Evolutionary conservation across 2,797 vertebrate species (phyloP), one percentile per base, ranked within the genome.

Genomic region (Eulemur albifrons): DNA sequence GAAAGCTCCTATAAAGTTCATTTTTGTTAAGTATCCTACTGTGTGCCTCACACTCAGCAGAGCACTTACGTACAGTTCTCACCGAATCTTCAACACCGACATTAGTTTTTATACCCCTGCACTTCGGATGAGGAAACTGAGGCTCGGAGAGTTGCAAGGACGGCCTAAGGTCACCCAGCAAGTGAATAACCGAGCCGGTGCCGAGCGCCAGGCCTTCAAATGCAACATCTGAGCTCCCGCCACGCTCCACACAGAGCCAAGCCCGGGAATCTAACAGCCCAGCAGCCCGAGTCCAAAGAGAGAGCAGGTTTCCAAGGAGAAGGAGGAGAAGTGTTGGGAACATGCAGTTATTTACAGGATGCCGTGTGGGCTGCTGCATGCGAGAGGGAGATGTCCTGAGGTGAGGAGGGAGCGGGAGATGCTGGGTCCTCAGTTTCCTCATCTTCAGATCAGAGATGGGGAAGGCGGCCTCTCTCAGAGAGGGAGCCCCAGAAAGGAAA

Each of bases 291-390:
- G 92, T 87, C 90, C 89, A 95, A 75, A 94, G 94, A 95, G 83
- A 94, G 84, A 93, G 80, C 96, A 97, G 94, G 96, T 96, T 97
- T 97, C 97, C 97, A 97, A 97, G 97, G 97, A 97, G 97, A 97
- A 95, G 95, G 94, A 95, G 97, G 94, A 96, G 96, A 97, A 95
- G 97, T 97, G 97, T 97, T 88, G 96, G 92, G 96, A 96, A 97
- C 97, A 97, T 95, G 90, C 92, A 95, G 97, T 97, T 97, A 97
- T 97, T 97, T 97, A 96, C 96, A 97, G 97, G 97, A 93, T 96
- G 97, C 48, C 73, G 90, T 96, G 93, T 96, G 94, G 96, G 97
- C 35, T 96, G 97, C 32, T 70, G 79, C 90, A 9, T 77, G 93
- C 72, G 80, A 82, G 82, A 54, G 90, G 81, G 93, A 90, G 88